These are phyloP conservation scores for Parotia lawesii DNA, from an alignment of 2,113 vertebrate species.

Conservation along the genomic window DNA sequence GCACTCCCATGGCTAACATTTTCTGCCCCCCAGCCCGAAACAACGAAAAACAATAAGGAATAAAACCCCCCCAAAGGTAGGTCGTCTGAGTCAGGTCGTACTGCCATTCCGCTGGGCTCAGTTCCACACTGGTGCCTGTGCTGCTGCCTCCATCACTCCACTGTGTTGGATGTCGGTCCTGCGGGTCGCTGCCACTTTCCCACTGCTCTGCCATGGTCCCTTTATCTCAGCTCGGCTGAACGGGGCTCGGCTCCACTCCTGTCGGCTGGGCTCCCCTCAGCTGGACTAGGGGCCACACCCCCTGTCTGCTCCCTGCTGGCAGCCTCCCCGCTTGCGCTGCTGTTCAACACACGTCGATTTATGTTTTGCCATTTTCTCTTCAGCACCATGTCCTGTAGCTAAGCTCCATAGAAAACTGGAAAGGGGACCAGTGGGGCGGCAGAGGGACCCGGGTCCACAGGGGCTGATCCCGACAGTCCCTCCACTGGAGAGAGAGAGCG, in stretches of 20 bases:
- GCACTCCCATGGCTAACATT: neutral
- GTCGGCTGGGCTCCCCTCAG: neutral
- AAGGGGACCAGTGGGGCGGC: neutral
- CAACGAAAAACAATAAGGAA: neutral
- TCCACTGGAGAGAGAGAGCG: neutral
- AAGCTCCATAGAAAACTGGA: neutral
- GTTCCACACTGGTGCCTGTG: neutral
- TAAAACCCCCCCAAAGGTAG: neutral
- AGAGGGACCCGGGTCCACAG: neutral
- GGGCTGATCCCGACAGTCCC: neutral
- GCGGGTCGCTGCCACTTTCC: neutral
- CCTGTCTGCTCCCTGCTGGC: too few species aligned
- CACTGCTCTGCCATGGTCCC: neutral
- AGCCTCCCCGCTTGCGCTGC: neutral
- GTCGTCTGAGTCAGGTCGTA: neutral
- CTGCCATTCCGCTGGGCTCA: neutral
- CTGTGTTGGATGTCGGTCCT: neutral
- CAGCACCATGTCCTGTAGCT: neutral
- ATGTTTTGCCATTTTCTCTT: neutral
- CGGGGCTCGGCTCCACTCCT: neutral
- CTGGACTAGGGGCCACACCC: neutral
- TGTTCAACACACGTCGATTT: neutral
- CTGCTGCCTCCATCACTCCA: neutral
- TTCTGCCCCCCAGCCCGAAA: neutral
- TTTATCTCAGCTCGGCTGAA: neutral